phyloP scores from a whole-genome alignment of 2,797 vertebrate genomes.

The Brachyalestes nurse region DNA sequence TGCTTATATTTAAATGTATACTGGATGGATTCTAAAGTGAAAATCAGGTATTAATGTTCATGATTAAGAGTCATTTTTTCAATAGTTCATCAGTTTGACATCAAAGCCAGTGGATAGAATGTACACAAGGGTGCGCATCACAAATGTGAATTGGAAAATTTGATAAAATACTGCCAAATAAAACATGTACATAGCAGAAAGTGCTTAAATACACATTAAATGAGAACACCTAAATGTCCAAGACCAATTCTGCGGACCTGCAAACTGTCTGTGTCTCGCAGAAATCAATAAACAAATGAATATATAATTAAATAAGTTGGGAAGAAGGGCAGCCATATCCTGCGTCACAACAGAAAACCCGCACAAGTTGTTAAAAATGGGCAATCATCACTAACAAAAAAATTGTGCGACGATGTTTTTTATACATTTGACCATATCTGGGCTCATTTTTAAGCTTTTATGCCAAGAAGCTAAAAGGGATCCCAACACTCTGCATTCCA shows the following conservation, averaged over 20 bases:
- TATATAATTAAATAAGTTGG: constrained; percentile 60
- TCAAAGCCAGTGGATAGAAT: neutral
- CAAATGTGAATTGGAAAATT: constrained; percentile 11
- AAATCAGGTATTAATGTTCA: neutral
- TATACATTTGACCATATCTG: constrained; percentile 25
- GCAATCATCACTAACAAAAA: neutral
- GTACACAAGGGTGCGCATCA: neutral
- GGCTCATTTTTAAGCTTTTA: constrained; percentile 9
- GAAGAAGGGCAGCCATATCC: constrained; percentile 56
- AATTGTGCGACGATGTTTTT: neutral
- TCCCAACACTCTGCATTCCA: constrained; percentile 63
- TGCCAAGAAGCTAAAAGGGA: constrained; percentile 62
- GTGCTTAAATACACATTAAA: neutral
- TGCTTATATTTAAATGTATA: neutral
- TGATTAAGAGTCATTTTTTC: neutral
- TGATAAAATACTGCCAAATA: neutral
- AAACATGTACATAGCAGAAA: neutral
- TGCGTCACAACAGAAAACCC: constrained; percentile 51
- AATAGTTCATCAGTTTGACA: neutral
- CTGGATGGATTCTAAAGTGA: neutral
- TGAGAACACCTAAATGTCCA: neutral
- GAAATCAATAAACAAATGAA: constrained; percentile 56
- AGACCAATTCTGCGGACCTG: neutral
- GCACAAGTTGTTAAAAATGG: neutral
- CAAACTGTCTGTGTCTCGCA: constrained; percentile 27